Evolutionary conservation across 30 jellyfish, hydroid and myxozoan species (phyloP).

Genomic region (Clytia hemisphaerica): DNA sequence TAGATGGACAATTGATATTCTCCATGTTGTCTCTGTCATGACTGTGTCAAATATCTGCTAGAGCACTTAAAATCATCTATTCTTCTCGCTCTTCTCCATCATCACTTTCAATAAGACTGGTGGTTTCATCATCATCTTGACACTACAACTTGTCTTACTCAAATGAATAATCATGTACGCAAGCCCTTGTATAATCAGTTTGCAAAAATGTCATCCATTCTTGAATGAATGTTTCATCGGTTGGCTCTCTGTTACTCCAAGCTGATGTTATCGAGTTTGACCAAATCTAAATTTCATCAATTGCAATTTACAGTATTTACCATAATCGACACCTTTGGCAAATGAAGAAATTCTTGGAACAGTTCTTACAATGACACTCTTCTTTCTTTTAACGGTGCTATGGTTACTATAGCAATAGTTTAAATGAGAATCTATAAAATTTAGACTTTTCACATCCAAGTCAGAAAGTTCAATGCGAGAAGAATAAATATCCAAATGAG

Average conservation of each 20-base stretch:
- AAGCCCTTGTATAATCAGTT: constrained; percentile 17
- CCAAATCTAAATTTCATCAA: constrained; percentile 38
- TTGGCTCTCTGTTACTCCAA: constrained; percentile 33
- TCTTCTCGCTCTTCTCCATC: constrained; percentile 29
- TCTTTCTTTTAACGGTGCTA: neutral
- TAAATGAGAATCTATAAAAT: constrained; percentile 24
- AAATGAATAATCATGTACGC: constrained; percentile 8
- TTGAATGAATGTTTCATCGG: constrained; percentile 14
- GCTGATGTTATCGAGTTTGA: constrained; percentile 6
- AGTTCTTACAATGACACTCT: neutral
- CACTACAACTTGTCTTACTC: constrained; percentile 22
- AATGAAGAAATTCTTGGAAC: constrained; percentile 7
- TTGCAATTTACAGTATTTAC: constrained; percentile 35
- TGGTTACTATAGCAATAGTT: constrained; percentile 15
- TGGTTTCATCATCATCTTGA: neutral
- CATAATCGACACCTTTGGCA: constrained; percentile 19
- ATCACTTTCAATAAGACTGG: no score
- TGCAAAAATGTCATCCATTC: constrained; percentile 31
- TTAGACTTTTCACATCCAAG: neutral
- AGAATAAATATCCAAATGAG: constrained; percentile 24
- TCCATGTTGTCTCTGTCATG: no score
- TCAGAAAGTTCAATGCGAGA: constrained; percentile 8
- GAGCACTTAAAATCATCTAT: constrained; percentile 44
- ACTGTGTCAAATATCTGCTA: neutral
- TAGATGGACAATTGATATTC: no score